Evolutionary conservation across 2,113 vertebrate genomes (phyloP).

Genomic region (Anseranas semipalmata): DNA sequence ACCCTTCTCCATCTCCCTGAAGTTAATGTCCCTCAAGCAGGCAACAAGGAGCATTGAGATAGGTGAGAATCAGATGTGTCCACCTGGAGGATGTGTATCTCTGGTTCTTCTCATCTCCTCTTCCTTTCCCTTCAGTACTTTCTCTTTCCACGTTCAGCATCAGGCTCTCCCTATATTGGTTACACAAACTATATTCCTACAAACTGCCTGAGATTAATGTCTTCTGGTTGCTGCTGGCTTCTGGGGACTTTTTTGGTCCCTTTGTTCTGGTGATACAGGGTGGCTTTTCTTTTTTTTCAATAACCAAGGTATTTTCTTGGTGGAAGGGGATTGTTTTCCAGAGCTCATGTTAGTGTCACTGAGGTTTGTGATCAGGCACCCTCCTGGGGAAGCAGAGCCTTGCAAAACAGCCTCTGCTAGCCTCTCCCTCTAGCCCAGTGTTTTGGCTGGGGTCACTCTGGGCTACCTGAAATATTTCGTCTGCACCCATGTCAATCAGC

Average conservation of each 20-base stretch:
- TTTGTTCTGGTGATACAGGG: neutral
- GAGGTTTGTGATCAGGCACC: too few species aligned
- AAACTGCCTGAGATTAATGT: neutral
- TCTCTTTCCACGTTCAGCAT: too few species aligned
- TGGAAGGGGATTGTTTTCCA: neutral
- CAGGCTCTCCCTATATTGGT: too few species aligned
- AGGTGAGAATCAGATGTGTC: neutral
- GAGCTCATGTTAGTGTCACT: neutral
- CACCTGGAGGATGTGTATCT: fast-evolving
- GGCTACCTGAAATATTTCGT: neutral
- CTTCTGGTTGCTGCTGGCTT: neutral
- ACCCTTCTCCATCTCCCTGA: neutral
- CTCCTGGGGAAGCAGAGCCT: neutral
- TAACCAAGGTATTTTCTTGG: neutral
- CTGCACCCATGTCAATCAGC: neutral
- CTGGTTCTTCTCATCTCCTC: too few species aligned
- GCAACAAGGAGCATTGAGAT: neutral
- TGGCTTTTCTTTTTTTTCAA: neutral
- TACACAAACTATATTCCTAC: too few species aligned
- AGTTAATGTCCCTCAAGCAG: neutral
- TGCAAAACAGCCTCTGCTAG: fast-evolving
- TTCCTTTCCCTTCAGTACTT: too few species aligned
- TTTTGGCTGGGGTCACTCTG: neutral
- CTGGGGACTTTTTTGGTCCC: neutral
- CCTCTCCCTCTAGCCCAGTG: too few species aligned